A percentile compares a stretch with the other conserved stretches of the same genome.
Evolutionary conservation across 2,888 invertebrate genomes (phyloP).

Genomic region (Sphecodes monilicornis): DNA sequence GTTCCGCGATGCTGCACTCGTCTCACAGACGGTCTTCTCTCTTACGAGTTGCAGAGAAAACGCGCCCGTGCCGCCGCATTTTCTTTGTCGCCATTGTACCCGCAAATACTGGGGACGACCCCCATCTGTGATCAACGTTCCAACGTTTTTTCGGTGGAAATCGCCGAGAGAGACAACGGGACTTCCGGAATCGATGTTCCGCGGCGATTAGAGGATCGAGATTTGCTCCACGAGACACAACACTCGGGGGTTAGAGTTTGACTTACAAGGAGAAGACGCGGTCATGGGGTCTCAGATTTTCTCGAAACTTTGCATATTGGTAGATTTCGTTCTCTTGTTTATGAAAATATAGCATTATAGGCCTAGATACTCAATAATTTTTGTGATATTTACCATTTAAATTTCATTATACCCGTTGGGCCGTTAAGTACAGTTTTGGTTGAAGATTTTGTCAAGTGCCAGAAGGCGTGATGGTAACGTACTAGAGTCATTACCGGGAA

Average conservation of each 20-base stretch:
- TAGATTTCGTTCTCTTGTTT: too few species aligned
- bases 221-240: background rate
- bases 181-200: background rate
- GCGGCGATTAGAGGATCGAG: background rate
- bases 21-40: background rate
- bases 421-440: too few species aligned
- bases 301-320: too few species aligned
- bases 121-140: constrained; percentile 1
- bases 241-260: background rate
- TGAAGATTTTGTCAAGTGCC: too few species aligned
- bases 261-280: too few species aligned
- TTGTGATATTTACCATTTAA: too few species aligned
- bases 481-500: too few species aligned
- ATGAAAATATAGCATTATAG: too few species aligned
- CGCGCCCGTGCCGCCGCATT: background rate
- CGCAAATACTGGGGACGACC: background rate
- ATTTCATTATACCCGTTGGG: too few species aligned
- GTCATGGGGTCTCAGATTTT: too few species aligned
- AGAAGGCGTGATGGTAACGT: too few species aligned
- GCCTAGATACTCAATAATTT: too few species aligned
- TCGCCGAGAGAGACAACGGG: background rate
- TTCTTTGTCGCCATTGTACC: constrained; percentile 10
- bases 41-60: background rate
- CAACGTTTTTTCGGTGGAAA: background rate
- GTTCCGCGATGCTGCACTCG: constrained; percentile 52